Evolutionary conservation across 2,797 vertebrate species (phyloP).

Genomic region (Sebastes cheni): DNA sequence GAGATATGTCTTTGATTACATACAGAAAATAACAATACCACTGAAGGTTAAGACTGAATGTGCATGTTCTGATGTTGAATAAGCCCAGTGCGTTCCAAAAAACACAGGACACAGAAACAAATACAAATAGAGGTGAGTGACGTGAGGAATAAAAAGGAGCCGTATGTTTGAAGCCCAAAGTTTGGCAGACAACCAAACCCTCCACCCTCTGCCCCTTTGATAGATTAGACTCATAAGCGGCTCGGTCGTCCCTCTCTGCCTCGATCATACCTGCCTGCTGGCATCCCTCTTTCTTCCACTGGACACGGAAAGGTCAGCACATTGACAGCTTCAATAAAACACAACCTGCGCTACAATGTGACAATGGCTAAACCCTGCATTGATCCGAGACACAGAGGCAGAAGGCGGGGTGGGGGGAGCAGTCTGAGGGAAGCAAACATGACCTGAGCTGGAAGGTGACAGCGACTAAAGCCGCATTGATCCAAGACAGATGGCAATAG

Average conservation of each 20-base stretch:
- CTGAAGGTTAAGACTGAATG: background rate
- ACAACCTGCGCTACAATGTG: constrained; percentile 22
- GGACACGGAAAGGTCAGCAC: constrained; percentile 56
- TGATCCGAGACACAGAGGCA: constrained; percentile 21
- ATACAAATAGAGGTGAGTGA: background rate
- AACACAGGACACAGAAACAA: background rate
- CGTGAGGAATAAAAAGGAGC: background rate
- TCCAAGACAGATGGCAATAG: background rate
- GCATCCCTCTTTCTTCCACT: constrained; percentile 27
- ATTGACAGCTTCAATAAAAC: constrained; percentile 63
- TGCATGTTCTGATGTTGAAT: background rate
- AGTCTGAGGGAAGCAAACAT: background rate
- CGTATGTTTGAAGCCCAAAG: background rate
- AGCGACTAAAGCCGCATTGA: constrained; percentile 19
- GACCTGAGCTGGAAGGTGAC: constrained; percentile 27
- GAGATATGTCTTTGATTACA: background rate
- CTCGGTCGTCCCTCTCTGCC: background rate
- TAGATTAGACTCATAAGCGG: background rate
- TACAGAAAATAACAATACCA: background rate
- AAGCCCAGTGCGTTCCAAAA: background rate
- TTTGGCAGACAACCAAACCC: constrained; percentile 9
- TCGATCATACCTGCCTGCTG: constrained; percentile 28
- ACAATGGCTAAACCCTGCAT: constrained; percentile 12
- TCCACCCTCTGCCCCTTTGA: background rate
- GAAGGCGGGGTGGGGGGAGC: background rate